Evolutionary conservation across 2,113 vertebrate genomes (phyloP).

Genomic region (Urocitellus parryii): DNA sequence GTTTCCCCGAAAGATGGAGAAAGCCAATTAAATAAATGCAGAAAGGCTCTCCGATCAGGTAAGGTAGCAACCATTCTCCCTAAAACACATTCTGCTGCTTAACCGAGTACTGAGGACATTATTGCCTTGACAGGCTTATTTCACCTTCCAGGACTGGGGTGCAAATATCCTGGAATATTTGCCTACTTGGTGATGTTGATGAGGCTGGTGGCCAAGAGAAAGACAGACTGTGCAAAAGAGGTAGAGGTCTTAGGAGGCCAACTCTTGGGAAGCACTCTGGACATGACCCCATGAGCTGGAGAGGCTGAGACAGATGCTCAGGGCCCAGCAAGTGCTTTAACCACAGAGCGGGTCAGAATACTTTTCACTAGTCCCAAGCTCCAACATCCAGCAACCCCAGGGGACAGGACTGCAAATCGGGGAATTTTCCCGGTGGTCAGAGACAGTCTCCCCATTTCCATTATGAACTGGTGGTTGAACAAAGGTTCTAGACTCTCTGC

Average conservation of each 20-base stretch:
- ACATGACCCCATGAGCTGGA: not conserved
- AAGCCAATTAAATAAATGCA: conserved; percentile 27
- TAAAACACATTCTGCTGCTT: not conserved
- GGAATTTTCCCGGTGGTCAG: not conserved
- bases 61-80: not conserved
- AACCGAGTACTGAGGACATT: not conserved
- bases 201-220: not conserved
- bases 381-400: not conserved
- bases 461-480: not conserved
- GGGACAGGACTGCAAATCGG: not conserved
- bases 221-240: rapidly evolving
- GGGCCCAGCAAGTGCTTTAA: not conserved
- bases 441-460: not conserved
- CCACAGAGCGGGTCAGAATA: not conserved
- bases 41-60: conserved; percentile 38
- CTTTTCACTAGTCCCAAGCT: not conserved
- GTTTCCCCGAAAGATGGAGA: not conserved
- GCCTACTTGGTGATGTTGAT: rapidly evolving
- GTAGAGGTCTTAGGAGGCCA: not conserved
- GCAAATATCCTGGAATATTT: too few relatives aligned
- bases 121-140: not conserved
- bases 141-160: not conserved
- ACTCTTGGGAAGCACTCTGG: not conserved
- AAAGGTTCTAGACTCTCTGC: not conserved
- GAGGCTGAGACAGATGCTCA: not conserved